phyloP scores from a whole-genome alignment of 2,797 vertebrate genomes.

The Poeciliopsis presidionis region DNA sequence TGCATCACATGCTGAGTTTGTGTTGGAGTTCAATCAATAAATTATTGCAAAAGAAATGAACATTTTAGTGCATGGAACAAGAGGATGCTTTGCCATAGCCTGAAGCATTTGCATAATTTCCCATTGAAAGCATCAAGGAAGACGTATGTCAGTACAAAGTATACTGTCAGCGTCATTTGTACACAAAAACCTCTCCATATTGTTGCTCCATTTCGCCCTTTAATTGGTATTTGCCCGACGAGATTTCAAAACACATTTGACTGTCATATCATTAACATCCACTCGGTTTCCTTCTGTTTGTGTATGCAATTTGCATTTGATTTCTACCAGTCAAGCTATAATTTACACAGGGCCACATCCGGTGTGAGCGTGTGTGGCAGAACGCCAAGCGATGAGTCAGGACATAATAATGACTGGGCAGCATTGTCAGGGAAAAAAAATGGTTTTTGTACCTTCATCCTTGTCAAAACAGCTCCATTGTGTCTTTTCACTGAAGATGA shows the following conservation, averaged over 20 bases:
- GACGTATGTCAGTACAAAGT: constrained; percentile 25
- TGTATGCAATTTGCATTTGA: constrained; percentile 69
- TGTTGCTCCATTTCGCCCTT: constrained; percentile 54
- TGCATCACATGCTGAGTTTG: background rate
- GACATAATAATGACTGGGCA: constrained; percentile 58
- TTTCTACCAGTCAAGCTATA: constrained; percentile 66
- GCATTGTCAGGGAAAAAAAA: constrained; percentile 29
- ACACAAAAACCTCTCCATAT: constrained; percentile 27
- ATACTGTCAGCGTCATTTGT: constrained; percentile 27
- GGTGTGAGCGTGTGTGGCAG: constrained; percentile 18
- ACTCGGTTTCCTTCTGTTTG: constrained; percentile 57
- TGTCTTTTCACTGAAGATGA: constrained; percentile 31
- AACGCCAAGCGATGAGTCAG: constrained; percentile 59
- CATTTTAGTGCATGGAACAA: constrained; percentile 3
- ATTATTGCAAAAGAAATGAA: constrained; percentile 1
- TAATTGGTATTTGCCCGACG: constrained; percentile 67
- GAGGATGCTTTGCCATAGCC: background rate
- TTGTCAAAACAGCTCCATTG: constrained; percentile 60
- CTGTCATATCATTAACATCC: constrained; percentile 70
- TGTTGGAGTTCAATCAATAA: background rate
- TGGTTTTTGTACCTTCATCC: constrained; percentile 15
- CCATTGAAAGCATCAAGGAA: constrained; percentile 21
- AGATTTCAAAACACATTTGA: constrained; percentile 70
- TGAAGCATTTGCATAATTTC: constrained; percentile 12
- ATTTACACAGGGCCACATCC: constrained; percentile 53